Conservation (phyloP, 1,140 invertebrate genomes). For the Drosophila murphyi region DNA sequence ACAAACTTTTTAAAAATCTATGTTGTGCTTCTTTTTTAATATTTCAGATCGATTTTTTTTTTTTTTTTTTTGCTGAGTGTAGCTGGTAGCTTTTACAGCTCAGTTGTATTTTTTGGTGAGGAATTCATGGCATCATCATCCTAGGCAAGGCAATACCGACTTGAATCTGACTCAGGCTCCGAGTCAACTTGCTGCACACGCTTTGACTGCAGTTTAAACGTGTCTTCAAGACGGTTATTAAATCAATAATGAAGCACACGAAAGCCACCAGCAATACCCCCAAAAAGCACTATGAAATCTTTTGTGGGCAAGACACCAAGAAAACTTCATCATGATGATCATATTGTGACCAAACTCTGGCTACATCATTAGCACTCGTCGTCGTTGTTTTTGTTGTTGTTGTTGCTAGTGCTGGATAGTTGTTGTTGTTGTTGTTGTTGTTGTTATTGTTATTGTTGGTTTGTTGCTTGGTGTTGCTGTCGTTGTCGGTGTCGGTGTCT, state of each 20-base stretch:
- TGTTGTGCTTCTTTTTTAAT: not conserved
- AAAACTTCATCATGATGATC: conserved; percentile 60
- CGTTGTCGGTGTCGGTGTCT: conserved; percentile 37
- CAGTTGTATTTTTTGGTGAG: conserved; percentile 58
- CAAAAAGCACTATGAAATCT: conserved; percentile 51
- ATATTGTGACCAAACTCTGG: conserved; percentile 36
- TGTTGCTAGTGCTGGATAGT: not conserved
- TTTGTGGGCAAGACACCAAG: conserved; percentile 32
- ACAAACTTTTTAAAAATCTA: no score
- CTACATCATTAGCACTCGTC: conserved; percentile 74
- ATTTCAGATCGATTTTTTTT: not conserved
- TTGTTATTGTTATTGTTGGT: conserved; percentile 33
- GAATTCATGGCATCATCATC: conserved; percentile 71
- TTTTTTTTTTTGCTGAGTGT: not conserved
- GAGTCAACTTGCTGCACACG: conserved; percentile 59
- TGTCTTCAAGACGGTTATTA: conserved; percentile 82
- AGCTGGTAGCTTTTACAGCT: conserved; percentile 36
- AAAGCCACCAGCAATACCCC: conserved; percentile 55
- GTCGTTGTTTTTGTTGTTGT: conserved; percentile 39
- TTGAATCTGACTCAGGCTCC: conserved; percentile 48
- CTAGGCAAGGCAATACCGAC: conserved; percentile 61
- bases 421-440: conserved; percentile 31
- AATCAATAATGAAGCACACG: conserved; percentile 84
- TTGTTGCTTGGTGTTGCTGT: conserved; percentile 40
- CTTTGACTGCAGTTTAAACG: conserved; percentile 73